Evolutionary conservation across 2,113 vertebrate species (phyloP), one percentile per base, ranked within the genome.

Genomic region (Nestor notabilis): DNA sequence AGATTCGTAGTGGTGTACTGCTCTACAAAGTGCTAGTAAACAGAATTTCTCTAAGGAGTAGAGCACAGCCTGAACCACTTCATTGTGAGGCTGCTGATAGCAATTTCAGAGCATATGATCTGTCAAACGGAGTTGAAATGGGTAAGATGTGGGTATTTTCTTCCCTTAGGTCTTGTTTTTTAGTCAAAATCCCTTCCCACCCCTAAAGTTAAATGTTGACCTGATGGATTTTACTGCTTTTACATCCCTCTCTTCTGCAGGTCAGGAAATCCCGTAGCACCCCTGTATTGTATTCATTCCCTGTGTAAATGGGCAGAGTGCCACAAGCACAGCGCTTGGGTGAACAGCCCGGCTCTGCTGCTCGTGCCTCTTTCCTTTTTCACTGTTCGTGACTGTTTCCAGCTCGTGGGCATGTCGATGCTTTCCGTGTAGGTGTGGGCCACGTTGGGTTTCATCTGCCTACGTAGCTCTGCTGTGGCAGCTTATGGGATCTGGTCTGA

Each of bases 361-460:
- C 1, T 41, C 6, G 10, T 9, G 16, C 9, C 7, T 60, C 47
- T 20, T 91, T 94, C 49, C 83, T 81, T 35, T 80, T 55, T 87
- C 7, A 53, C 83, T 12, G 29, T 1, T 5, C 66, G 47, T 46
- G 76, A 10, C 41, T 56, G n/a, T 68, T 66, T 53, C 89, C 93
- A 87, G 83, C 23, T 21, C 1, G 52, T 65, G 77, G 87, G 64
- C 70, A 6, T 7, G 56, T 46, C 13, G 2, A 47, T 50, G 74
- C 9, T 96, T 95, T 80, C 91, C 5, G 68, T 76, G 93, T 95
- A 89, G 91, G 95, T 89, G 96, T 74, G 83, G 68, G 61, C 9
- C 35, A n/a, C 8, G 33, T 20, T 37, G 86, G 93, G 83, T 95
- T 95, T 95, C 83, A 46, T 49, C 95, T 94, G 93, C 95, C 93